phyloP scores from a whole-genome alignment of 2,888 invertebrate species.

The Ferdinandea cuprea region DNA sequence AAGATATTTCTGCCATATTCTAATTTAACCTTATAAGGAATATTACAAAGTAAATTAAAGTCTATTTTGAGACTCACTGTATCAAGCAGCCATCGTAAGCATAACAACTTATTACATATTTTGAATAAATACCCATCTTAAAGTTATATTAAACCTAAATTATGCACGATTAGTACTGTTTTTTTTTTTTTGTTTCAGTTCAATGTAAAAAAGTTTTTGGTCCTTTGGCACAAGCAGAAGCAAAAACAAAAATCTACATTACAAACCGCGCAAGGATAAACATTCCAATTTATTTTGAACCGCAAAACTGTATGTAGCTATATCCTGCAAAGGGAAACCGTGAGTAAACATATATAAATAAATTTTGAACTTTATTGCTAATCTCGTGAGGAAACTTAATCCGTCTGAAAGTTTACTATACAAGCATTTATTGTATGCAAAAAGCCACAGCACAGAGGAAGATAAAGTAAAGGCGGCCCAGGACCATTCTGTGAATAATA shows the following conservation, averaged over 20 bases:
- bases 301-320: not conserved
- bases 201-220: too few species aligned
- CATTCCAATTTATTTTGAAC: not conserved
- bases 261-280: slow-evolving; percentile 2
- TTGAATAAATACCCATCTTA: too few species aligned
- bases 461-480: not conserved
- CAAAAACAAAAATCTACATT: slow-evolving; percentile 26
- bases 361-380: slow-evolving; percentile 37
- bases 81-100: too few species aligned
- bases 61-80: too few species aligned
- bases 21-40: too few species aligned
- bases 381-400: slow-evolving; percentile 17
- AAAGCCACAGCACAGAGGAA: not conserved
- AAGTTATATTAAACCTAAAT: too few species aligned
- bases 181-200: too few species aligned
- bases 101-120: too few species aligned
- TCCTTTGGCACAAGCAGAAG: slow-evolving; percentile 24
- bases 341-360: not conserved
- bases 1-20: too few species aligned
- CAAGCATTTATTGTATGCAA: slow-evolving; percentile 6
- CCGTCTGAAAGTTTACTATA: slow-evolving; percentile 35
- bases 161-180: too few species aligned
- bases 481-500: slow-evolving; percentile 13
- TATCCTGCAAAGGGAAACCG: too few species aligned
- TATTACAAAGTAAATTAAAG: too few species aligned